Base-by-base conservation (phyloP, 2,888 invertebrate genomes). In the Dascillus cervinus region DNA sequence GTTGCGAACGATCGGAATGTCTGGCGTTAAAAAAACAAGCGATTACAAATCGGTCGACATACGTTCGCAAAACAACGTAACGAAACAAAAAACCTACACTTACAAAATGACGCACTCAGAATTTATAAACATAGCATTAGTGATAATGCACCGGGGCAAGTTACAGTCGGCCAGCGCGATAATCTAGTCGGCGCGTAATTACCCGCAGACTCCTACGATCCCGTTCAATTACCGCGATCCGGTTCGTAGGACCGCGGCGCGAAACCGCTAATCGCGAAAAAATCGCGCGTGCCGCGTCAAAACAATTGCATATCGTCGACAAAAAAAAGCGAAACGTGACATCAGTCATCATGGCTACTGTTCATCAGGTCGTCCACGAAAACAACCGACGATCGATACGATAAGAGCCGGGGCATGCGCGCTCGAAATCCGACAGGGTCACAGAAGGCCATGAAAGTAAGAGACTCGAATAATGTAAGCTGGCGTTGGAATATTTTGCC, bases 321-420 rank as follows among this genome's bases (percentile, higher is more conserved):
- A n/a, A n/a, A n/a, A n/a, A n/a, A n/a, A n/a, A n/a, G 4, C 4
- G 17, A 17, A 17, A 17, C 4, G 4, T 17, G 17, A 6, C 4
- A 8, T 17, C 8, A 6, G 4, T 8, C 5, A 17, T 17, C 8
- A 8, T 17, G 4, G 8, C 17, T 8, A 28, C 10, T 13, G 8
- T 39, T 36, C 29, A 34, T 34, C 38, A 44, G 44, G 44, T 14
- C 44, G 25, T 24, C 44, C 37, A 37, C 40, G 43, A 37, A 45
- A 43, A 47, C 47, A 43, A 35, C 37, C 44, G 44, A 47, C 47
- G 44, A 47, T 47, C 47, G 43, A 47, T 47, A 45, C 41, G 47
- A 47, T 47, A 45, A 45, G 36, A 23, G 25, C 30, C 29, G 13
- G 41, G 39, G 44, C 47, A 30, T 34, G 44, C 47, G n/a, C n/a